Evolutionary conservation across 37 sponge, comb jelly and placozoan genomes (phyloP).

Genomic region (Hormiphora californensis): DNA sequence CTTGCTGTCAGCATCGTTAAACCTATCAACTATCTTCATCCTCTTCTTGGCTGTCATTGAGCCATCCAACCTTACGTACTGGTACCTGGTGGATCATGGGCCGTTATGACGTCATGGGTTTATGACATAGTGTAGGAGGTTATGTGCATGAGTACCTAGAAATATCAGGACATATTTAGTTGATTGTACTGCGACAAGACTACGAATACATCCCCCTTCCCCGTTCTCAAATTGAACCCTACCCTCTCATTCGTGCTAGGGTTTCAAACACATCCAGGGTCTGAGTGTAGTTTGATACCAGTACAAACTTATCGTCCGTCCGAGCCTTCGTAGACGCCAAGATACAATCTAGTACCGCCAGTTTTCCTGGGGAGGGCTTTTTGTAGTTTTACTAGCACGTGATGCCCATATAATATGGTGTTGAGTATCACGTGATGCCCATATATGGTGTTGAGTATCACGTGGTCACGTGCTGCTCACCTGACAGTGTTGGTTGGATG

Average conservation of each 20-base stretch:
- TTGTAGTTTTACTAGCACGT: background rate
- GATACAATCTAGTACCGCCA: slow-evolving; percentile 82
- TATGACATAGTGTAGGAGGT: background rate
- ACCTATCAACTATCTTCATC: slow-evolving; percentile 87
- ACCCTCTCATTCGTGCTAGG: slow-evolving; percentile 66
- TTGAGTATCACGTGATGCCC: no score
- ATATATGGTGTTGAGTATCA: no score
- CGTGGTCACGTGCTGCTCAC: background rate
- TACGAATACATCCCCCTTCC: no score
- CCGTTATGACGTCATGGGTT: no score
- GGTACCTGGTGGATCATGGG: no score
- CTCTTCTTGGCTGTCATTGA: slow-evolving; percentile 93
- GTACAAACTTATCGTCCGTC: slow-evolving; percentile 88
- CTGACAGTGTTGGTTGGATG: slow-evolving; percentile 83
- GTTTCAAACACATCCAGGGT: slow-evolving; percentile 92
- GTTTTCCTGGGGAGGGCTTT: slow-evolving; percentile 67
- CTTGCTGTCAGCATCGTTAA: slow-evolving; percentile 82
- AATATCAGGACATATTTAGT: background rate
- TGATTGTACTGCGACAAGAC: background rate
- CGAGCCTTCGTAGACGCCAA: slow-evolving; percentile 78
- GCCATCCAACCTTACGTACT: slow-evolving; percentile 87
- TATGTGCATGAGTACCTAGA: background rate
- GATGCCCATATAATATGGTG: no score
- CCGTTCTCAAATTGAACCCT: no score
- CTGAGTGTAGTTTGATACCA: slow-evolving; percentile 98